Evolutionary conservation across 2,888 invertebrate genomes (phyloP), one percentile per base, ranked within the genome.

Genomic region (Yponomeuta cagnagella): DNA sequence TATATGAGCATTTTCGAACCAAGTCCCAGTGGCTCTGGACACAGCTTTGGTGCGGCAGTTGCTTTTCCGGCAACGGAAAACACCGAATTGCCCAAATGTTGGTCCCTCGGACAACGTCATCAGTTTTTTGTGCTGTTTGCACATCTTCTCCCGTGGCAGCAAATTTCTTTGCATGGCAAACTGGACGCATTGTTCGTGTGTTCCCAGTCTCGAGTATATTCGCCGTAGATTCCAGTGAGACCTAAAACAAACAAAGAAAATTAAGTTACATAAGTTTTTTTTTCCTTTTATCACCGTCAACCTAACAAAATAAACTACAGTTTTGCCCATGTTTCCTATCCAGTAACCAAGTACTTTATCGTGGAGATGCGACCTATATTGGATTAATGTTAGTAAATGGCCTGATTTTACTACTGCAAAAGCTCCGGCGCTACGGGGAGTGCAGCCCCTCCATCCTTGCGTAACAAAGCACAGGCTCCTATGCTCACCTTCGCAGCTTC

Each of bases 1-100:
- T 37, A 33, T 33, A 23, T 23, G 23, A 23, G 23, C 23, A 23
- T 73, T 73, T 33, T 73, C 72, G 52, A 72, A 73, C 71, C 69
- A 74, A 6, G 73, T 74, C 9, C 68, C 72, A 63, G 15, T 31
- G 3, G 66, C 5, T 58, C 69, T 48, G 5, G 64, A 43, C 6
- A 66, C 63, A 33, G 5, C 4, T 67, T 37, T 37, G 10, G 1
- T 9, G 3, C 43, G 37, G 5, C 43, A 37, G 10, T 3, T 10
- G 1, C 67, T n/a, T 15, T 37, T 67, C 15, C n/a, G 10, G n/a
- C 67, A 67, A 1, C 15, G 10, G 15, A 67, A 67, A 15, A 10
- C 15, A 15, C 67, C 67, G 0, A 67, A 63, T 5, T 52, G 48
- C 43, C n/a, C 31, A 6, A 2, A 8, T 12, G 10, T 2, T 37